Conservation (phyloP, 2,888 invertebrate genomes). For the Orthosia cruda region DNA sequence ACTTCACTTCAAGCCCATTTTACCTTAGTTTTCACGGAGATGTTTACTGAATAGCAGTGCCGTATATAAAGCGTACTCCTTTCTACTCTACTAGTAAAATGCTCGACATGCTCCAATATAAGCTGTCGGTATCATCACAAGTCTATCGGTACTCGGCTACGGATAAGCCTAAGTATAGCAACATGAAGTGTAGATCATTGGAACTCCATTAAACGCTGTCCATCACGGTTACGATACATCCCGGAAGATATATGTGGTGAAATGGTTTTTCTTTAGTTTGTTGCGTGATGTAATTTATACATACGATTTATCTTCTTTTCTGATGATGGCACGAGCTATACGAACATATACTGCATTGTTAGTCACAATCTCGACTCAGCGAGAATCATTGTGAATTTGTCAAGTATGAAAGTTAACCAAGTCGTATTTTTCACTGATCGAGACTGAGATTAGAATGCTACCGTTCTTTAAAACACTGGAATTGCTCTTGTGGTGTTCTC, state of each 20-base stretch:
- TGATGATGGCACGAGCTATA: background rate
- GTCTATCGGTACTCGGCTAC: conserved; percentile 12
- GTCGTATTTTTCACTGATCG: background rate
- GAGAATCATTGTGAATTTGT: background rate
- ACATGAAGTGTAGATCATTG: conserved; percentile 48
- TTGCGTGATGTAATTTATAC: conserved; percentile 17
- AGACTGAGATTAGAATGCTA: background rate
- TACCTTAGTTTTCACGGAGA: too few species aligned
- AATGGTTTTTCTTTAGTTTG: conserved; percentile 33
- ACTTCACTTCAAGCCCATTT: too few species aligned
- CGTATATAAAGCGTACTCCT: background rate
- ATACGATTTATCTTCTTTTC: conserved; percentile 6
- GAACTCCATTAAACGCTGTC: conserved; percentile 60
- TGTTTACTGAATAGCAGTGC: too few species aligned
- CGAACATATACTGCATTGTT: background rate
- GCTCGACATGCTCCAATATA: background rate
- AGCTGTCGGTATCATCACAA: conserved; percentile 28
- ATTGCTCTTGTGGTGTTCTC: background rate
- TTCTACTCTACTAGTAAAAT: background rate
- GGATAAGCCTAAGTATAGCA: conserved; percentile 28
- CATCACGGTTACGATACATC: conserved; percentile 46
- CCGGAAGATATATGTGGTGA: conserved; percentile 35
- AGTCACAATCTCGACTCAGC: background rate
- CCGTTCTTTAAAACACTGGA: too few species aligned
- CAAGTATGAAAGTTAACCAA: background rate